Base-by-base conservation (phyloP, 64 coral and sea anemone species). In the Exaiptasia diaphana region DNA sequence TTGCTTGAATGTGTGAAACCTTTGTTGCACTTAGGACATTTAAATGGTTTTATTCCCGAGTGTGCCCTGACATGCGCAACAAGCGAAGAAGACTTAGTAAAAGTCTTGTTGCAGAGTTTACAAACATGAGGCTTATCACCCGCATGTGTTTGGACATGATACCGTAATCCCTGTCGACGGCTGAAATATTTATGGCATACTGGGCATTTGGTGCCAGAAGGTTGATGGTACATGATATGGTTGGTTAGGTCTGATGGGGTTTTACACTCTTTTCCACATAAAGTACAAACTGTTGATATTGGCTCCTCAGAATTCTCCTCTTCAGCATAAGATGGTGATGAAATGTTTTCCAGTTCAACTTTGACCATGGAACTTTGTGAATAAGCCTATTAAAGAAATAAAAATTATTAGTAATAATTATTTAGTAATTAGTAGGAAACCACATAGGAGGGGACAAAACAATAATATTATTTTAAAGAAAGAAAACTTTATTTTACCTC, bases 21-120 rank as follows among this genome's bases (percentile, higher is more conserved):
- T 58, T 81, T 81, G 34, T 81, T 64, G 38, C 78, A 81, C 15
- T 64, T 44, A 8, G 14, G 48, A 6, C 78, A 81, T 7, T 50
- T 40, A 49, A 65, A 81, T 5, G 40, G 59, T 21, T 59, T 27
- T 33, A 54, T 17, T 13, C 34, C 56, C 41, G 78, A 64, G 57
- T 81, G 78, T 3, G 59, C 40, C 25, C 78, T 63, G 22, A 38
- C 7, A 37, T 81, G 78, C 5, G 69, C 69, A 7, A 73, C 69
- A 14, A 73, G 69, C 32, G 69, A 73, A 18, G 69, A 35, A 7
- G 69, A 49, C 69, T 73, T 73, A 2, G 69, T 73, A 49, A 73
- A 73, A 1, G 69, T 49, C 23, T 73, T 73, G 38, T 73, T 49
- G 40, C 69, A 73, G 18, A 73, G 32, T 25, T 73, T 41, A 18